Evolutionary conservation across 2,113 vertebrate genomes (phyloP).

Genomic region (Lepidothrix coronata): DNA sequence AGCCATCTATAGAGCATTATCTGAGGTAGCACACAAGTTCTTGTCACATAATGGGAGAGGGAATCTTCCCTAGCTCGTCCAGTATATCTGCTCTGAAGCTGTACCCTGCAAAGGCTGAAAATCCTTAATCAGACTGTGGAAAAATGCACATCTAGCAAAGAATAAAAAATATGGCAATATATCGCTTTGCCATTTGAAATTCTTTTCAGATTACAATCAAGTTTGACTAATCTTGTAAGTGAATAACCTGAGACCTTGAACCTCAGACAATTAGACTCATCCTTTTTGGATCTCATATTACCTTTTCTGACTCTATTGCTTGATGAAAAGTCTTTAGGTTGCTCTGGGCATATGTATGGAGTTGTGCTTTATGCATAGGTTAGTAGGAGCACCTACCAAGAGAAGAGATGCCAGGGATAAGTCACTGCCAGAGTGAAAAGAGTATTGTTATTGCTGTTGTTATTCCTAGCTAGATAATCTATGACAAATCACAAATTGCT

Average conservation of each 20-base stretch:
- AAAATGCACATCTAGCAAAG: background rate
- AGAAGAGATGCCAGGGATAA: background rate
- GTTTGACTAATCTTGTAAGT: background rate
- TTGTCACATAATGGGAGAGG: background rate
- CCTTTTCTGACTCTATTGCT: background rate
- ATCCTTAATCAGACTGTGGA: background rate
- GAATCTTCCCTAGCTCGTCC: background rate
- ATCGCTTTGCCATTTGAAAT: background rate
- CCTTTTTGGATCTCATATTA: background rate
- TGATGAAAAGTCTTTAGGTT: background rate
- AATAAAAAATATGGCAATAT: background rate
- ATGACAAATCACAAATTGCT: background rate
- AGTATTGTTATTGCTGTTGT: background rate
- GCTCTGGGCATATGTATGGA: background rate
- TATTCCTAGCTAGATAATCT: background rate
- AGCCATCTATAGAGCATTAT: background rate
- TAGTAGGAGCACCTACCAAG: background rate
- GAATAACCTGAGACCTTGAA: background rate
- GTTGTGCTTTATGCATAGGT: background rate
- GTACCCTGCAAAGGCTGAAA: background rate
- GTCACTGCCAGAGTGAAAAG: background rate
- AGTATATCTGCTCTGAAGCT: background rate
- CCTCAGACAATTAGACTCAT: background rate
- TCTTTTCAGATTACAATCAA: background rate
- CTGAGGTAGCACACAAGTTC: background rate